These are phyloP conservation scores for Hecatera dysodea DNA, from an alignment of 2,888 invertebrate genomes.

Conservation along the genomic window DNA sequence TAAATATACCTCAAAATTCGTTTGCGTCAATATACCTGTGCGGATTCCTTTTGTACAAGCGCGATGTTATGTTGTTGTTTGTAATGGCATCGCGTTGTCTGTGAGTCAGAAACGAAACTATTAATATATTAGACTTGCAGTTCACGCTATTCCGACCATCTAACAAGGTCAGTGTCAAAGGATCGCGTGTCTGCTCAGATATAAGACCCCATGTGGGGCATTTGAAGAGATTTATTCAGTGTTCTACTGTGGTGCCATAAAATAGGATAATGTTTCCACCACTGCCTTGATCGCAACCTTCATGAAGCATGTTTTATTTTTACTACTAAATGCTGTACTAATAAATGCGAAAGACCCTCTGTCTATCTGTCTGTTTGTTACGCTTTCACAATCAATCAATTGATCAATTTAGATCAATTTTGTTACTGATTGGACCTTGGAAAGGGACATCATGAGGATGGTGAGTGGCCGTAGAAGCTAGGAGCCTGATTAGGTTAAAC, in stretches of 20 bases:
- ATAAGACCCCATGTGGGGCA: neutral
- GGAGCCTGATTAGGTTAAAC: neutral
- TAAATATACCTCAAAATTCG: neutral
- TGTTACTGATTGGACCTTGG: no score
- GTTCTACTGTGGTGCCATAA: neutral
- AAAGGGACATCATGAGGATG: neutral
- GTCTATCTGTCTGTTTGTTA: no score
- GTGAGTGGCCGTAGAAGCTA: neutral
- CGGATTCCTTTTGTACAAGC: neutral
- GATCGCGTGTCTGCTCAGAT: constrained; percentile 11
- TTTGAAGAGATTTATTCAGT: neutral
- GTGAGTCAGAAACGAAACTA: constrained; percentile 16
- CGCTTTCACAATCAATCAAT: no score
- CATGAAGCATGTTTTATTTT: neutral
- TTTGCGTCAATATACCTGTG: neutral
- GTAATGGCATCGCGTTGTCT: constrained; percentile 1
- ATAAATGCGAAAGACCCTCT: neutral
- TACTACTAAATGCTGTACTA: neutral
- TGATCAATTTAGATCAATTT: no score
- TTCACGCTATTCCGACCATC: constrained; percentile 7
- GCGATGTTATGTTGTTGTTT: neutral
- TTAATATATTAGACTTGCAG: constrained; percentile 30
- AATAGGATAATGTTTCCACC: neutral
- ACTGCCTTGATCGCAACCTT: neutral
- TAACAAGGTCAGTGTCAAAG: constrained; percentile 35